Evolutionary conservation across 53 echinoderm and acorn worm genomes (phyloP), one percentile per base, ranked within the genome.

Genomic region (Zoroaster sp.): DNA sequence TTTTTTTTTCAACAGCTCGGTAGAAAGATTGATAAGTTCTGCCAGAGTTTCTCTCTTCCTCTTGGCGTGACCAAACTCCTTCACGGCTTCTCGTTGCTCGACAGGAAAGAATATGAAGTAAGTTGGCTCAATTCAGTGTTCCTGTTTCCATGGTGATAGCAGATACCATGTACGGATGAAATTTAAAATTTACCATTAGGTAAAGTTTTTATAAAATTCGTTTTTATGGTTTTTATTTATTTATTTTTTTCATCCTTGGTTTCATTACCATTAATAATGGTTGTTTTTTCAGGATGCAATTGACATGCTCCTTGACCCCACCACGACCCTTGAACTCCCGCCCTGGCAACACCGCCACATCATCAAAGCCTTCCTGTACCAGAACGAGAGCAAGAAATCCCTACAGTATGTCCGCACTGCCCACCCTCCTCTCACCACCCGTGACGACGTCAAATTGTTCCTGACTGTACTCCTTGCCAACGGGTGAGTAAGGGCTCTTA

Each of bases 281-380:
- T 54, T 49, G 28, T 83, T 25, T 47, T 70, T 75, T 11, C 88
- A 99, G 99, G 93, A 94, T 79, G 99, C 99, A 33, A 80, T 99
- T 35, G 88, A 89, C 49, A 96, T 96, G 89, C 86, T 99, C 66
- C 94, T 99, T 28, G 99, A 99, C 90, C 99, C 99, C 66, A 93
- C 93, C 87, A 95, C 94, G 46, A 93, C 89, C 77, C 88, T 89
- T 53, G 96, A 91, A 39, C 85, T 96, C 54, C 89, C 94, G 30
- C 89, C 99, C 69, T 99, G 99, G 99, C 99, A 99, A 90, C 99
- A 99, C 89, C 91, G 90, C 3, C 89, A 89, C 49, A 92, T 99
- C 70, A 93, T 99, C 88, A 96, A 91, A 70, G 85, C 94, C 41
- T 96, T 99, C 78, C 90, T 99, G 55, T 99, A 99, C 93, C 96